Evolutionary conservation across 2,797 vertebrate species (phyloP).

Genomic region (Gouania willdenowi): DNA sequence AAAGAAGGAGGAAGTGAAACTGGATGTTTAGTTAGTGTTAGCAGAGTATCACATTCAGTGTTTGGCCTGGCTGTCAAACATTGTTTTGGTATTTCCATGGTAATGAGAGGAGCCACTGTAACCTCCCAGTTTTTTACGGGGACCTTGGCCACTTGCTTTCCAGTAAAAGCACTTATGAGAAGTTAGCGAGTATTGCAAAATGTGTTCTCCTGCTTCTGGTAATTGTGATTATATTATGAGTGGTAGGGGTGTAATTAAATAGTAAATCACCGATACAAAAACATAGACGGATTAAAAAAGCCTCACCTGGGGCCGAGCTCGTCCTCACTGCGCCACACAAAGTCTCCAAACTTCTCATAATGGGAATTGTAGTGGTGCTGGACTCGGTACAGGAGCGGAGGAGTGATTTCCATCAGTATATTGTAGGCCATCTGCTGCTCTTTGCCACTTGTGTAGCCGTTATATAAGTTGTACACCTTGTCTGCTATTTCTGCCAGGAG

Average conservation of each 20-base stretch:
- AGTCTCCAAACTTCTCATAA: slow-evolving; percentile 99
- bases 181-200: slow-evolving; percentile 16
- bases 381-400: slow-evolving; percentile 90
- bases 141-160: slow-evolving; percentile 42
- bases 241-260: slow-evolving; percentile 23
- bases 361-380: slow-evolving; percentile 98
- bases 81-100: slow-evolving; percentile 49
- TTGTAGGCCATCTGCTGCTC: slow-evolving; percentile 98
- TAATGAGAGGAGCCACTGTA: slow-evolving; percentile 39
- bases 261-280: slow-evolving; percentile 32
- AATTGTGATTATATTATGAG: slow-evolving; percentile 11
- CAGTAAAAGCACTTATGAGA: slow-evolving; percentile 18
- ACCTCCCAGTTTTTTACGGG: slow-evolving; percentile 41
- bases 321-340: slow-evolving; percentile 96
- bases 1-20: slow-evolving; percentile 51
- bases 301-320: slow-evolving; percentile 94
- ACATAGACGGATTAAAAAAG: not conserved
- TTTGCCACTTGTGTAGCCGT: slow-evolving; percentile 97
- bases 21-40: slow-evolving; percentile 53
- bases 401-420: slow-evolving; percentile 91
- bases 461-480: slow-evolving; percentile 96
- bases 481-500: slow-evolving; percentile 88
- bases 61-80: slow-evolving; percentile 58
- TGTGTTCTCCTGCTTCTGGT: slow-evolving; percentile 6
- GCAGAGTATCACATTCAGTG: slow-evolving; percentile 48